Evolutionary conservation across 2,113 vertebrate species (phyloP), one percentile per base, ranked within the genome.

Genomic region (Colistium nudipinnis): DNA sequence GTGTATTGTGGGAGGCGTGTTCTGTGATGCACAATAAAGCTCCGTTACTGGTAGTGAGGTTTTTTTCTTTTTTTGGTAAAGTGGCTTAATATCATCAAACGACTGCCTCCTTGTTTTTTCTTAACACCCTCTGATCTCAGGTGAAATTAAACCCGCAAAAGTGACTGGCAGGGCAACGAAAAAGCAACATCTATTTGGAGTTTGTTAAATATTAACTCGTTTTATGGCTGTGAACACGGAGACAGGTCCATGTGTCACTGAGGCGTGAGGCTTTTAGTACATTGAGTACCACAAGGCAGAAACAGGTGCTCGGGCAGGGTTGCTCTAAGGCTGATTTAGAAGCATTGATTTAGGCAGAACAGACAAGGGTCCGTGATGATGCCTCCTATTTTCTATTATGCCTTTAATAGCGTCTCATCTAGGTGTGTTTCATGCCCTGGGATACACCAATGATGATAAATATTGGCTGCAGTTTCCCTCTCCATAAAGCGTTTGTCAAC

Each of bases 121-220:
- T 33, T 31, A 14, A 16, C 33, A 53, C 61, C 19, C 9, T 55
- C 48, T 11, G 33, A 20, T 65, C 45, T 33, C 2, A 49, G 49
- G 35, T 65, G 70, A 70, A 9, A 20, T 49, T 51, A 59, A 74
- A 78, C 63, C 55, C 64, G 70, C 44, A 11, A 60, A 71, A 51
- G 56, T 27, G 41, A 43, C 71, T 47, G 67, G 19, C 53, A 24
- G 68, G 78, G 76, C 68, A 41, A 52, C 28, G 1, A 41, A n/a
- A 55, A 78, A 43, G 74, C 79, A 68, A 54, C 81, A 82, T 88
- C 85, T 88, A 84, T 89, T 89, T 89, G 77, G 80, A 80, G 76
- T 85, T 85, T 66, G 89, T 93, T 92, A 93, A 92, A 91, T 87
- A 93, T 93, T 92, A 93, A 92, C 92, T 77, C 63, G 72, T 72